Evolutionary conservation across 2,797 vertebrate genomes (phyloP), one percentile per base, ranked within the genome.

Genomic region (Tachyglossus aculeatus): DNA sequence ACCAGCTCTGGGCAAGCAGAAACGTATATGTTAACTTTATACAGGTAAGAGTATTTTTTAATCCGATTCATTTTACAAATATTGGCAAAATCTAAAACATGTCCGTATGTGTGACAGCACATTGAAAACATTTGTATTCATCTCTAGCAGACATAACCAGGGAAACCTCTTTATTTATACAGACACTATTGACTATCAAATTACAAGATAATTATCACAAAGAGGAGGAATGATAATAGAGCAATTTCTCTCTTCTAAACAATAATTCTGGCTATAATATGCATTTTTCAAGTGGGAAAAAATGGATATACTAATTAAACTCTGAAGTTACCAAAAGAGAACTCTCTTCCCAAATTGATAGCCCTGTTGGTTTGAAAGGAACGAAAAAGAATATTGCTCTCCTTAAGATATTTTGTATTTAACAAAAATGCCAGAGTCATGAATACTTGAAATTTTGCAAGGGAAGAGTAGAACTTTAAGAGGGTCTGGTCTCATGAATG

Each of bases 401-500:
- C 58, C 33, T 69, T 69, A 59, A 62, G 22, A 12, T 50, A 80
- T 52, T 48, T 15, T 52, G 3, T 39, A 43, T 32, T 33, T 53
- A 50, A 53, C 56, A 67, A 67, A 47, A 44, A 2, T 21, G 22
- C n/a, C 25, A 22, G 43, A 24, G 12, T 14, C 22, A 47, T 24
- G 7, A 52, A 44, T 25, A 39, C 52, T 3, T 57, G 61, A 53
- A 48, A 50, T 62, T 54, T 18, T 9, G 60, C 70, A 51, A 55
- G 24, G 3, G 57, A 57, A 65, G n/a, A 52, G 27, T 6, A 52
- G 68, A 52, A 64, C 29, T 48, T 68, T 25, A 72, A 79, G 44
- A 74, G 63, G 66, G 48, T 48, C 19, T 65, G n/a, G 43, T 59
- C 29, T 65, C 27, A 58, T 71, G 57, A 74, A 65, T 74, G 70